Evolutionary conservation across 2,888 invertebrate species (phyloP), one percentile per base, ranked within the genome.

Genomic region (Mythimna loreyi): DNA sequence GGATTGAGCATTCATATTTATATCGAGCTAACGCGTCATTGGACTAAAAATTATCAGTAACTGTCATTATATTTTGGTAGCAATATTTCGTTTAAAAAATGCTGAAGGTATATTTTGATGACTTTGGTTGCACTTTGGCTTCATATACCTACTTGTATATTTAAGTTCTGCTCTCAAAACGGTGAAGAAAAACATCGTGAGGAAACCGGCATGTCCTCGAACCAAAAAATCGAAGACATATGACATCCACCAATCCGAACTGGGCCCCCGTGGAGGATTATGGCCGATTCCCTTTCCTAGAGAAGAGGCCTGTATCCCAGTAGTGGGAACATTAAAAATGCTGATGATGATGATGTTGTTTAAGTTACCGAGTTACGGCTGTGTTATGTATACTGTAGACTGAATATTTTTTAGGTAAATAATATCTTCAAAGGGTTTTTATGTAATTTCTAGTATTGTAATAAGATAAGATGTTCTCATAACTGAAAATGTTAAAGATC

Each of bases 11-110:
- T 65, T 43, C 19, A 25, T 30, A 33, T 21, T 55, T n/a, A n/a
- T 40, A 55, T 55, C 2, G 13, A 36, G 16, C 23, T 16, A n/a
- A 56, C 56, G 28, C 33, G 50, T 67, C 50, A 66, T 45, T 30
- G 19, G 6, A 47, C 28, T 40, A 13, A 33, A 55, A 43, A 55
- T 1, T 56, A 19, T 53, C 30, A 7, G 7, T 47, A 25, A 16
- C 16, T 40, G 16, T 9, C 11, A 16, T 40, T 40, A 40, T 4
- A 40, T 16, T 40, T 16, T 40, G 4, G 16, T 23, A 5, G 49
- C 57, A 55, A 40, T 45, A 40, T 40, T 36, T 45, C n/a, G 2
- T 21, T 23, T 5, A 40, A 40, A 16, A 40, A 40, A 4, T 40
- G 40, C 40, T 40, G 16, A 16, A 1, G 0, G 6, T 36, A 16